These are phyloP conservation scores for Torymus tubicola DNA, from an alignment of 2,888 invertebrate genomes.

Conservation along the genomic window DNA sequence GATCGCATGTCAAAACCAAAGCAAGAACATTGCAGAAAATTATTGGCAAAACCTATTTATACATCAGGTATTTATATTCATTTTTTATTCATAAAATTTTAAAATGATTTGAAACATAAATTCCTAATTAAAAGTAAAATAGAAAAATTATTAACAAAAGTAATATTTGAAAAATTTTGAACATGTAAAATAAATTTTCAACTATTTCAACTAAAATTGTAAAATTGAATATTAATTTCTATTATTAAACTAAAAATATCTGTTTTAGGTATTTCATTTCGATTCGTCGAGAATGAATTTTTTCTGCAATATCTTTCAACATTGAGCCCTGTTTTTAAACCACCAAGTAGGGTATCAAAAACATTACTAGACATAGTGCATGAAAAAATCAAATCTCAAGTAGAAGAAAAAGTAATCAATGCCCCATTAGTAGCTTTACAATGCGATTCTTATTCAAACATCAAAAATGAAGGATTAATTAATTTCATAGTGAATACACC, in stretches of 20 bases:
- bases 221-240: not conserved
- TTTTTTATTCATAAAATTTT: not conserved
- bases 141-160: too few species aligned
- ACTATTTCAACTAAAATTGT: not conserved
- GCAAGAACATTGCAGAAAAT: not conserved
- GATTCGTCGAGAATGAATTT: constrained; percentile 18
- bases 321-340: constrained; percentile 9
- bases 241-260: not conserved
- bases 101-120: not conserved
- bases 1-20: not conserved
- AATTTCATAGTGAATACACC: constrained; percentile 40
- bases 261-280: constrained; percentile 18
- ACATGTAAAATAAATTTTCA: too few species aligned
- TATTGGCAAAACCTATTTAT: constrained; percentile 37
- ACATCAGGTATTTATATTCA: constrained; percentile 5
- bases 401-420: constrained; percentile 13
- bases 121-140: not conserved
- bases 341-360: constrained; percentile 4
- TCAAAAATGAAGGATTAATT: constrained; percentile 19
- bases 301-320: constrained; percentile 10
- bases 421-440: too few species aligned
- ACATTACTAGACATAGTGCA: constrained; percentile 15
- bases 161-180: too few species aligned
- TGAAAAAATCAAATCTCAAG: not conserved
- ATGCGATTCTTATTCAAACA: constrained; percentile 26